Conservation (phyloP, 2,888 invertebrate genomes). For the Melanostoma mellinum region DNA sequence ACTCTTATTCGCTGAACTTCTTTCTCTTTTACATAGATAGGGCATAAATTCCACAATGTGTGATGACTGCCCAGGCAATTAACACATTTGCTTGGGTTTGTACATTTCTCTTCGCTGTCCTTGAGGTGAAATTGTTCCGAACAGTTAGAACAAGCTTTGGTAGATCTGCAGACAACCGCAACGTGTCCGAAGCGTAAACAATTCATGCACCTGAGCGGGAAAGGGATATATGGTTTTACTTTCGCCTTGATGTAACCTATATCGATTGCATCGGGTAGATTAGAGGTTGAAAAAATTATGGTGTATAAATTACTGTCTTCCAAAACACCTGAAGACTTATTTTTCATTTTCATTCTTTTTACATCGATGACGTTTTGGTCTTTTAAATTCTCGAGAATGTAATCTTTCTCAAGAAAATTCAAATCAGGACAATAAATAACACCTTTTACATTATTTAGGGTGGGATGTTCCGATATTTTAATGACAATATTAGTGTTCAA, state of each 20-base stretch:
- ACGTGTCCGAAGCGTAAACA: slow-evolving; percentile 1
- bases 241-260: neutral
- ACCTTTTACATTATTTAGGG: neutral
- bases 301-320: slow-evolving; percentile 2
- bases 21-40: slow-evolving; percentile 7
- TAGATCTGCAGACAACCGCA: slow-evolving; percentile 3
- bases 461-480: too few relatives aligned
- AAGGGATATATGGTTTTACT: slow-evolving; percentile 5
- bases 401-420: neutral
- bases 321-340: neutral
- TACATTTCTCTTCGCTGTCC: neutral
- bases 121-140: neutral
- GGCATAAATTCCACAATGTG: slow-evolving; percentile 17
- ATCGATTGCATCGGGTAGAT: neutral
- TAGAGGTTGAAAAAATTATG: neutral
- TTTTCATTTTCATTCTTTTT: neutral
- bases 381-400: slow-evolving; percentile 8
- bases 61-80: slow-evolving; percentile 7
- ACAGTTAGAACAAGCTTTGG: slow-evolving; percentile 4
- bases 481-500: too few relatives aligned
- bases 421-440: slow-evolving; percentile 1
- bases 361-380: slow-evolving; percentile 1
- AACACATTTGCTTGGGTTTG: slow-evolving; percentile 8
- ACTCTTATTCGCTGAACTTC: slow-evolving; percentile 14
- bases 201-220: slow-evolving; percentile 14